A percentile compares a stretch with the other conserved stretches of the same genome.
Conservation (phyloP, 2,113 vertebrate species). For the Lagopus muta region DNA sequence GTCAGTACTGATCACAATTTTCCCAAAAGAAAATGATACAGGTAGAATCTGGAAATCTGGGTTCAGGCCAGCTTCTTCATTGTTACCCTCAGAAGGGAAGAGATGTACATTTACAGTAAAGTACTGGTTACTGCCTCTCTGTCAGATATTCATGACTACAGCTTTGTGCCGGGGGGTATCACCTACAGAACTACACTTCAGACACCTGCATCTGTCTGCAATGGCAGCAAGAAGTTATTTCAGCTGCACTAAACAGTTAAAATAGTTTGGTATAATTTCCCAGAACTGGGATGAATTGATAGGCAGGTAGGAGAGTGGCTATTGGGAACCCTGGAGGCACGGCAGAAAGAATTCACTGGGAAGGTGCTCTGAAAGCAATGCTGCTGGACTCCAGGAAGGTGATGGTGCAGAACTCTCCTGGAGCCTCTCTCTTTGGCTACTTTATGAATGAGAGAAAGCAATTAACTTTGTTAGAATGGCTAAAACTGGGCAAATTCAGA, state of each 20-base stretch:
- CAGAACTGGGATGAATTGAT: neutral
- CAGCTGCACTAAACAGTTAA: neutral
- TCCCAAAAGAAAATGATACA: no score
- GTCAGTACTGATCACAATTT: conserved; percentile 15
- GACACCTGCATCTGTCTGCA: neutral
- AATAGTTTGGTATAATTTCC: neutral
- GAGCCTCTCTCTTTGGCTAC: neutral
- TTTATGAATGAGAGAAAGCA: neutral
- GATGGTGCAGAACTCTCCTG: neutral
- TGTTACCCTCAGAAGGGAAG: neutral
- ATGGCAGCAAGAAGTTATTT: neutral
- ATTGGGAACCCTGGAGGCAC: neutral
- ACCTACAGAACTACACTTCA: neutral
- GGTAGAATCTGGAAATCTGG: neutral
- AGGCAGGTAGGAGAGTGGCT: fast-evolving
- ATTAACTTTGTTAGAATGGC: neutral
- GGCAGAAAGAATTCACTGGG: fast-evolving
- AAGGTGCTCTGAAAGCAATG: neutral
- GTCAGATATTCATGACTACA: neutral
- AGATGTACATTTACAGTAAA: neutral
- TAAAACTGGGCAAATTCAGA: neutral
- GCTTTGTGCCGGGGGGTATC: neutral
- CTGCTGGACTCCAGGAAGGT: fast-evolving
- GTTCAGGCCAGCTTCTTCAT: neutral
- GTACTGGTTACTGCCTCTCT: no score